Evolutionary conservation across 2,888 invertebrate species (phyloP).

Genomic region (Endomychus coccineus): DNA sequence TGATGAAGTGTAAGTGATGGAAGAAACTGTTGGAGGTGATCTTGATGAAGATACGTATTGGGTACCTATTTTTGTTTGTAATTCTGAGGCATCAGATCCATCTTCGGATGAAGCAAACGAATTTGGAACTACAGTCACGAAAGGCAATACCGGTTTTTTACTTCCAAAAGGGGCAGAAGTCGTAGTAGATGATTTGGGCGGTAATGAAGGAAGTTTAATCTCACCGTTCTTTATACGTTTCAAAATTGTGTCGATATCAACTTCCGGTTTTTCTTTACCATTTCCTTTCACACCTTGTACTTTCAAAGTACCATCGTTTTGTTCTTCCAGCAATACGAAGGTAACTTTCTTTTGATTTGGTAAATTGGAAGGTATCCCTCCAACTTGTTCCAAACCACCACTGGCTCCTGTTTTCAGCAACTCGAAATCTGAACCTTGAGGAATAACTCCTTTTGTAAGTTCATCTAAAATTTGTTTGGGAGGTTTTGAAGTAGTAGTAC

Average conservation of each 20-base stretch:
- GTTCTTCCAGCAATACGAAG: conserved; percentile 79
- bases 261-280: conserved; percentile 60
- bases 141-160: conserved; percentile 11
- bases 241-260: conserved; percentile 72
- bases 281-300: conserved; percentile 79
- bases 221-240: conserved; percentile 76
- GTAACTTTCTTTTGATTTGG: conserved; percentile 73
- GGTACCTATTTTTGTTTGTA: conserved; percentile 33
- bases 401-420: conserved; percentile 68
- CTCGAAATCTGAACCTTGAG: conserved; percentile 73
- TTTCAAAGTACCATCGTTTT: conserved; percentile 76
- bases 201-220: conserved; percentile 65
- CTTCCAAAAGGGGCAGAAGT: conserved; percentile 19
- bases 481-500: conserved; percentile 52
- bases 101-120: conserved; percentile 32
- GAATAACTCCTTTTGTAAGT: conserved; percentile 69
- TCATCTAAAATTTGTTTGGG: conserved; percentile 66
- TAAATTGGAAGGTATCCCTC: conserved; percentile 52
- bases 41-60: conserved; percentile 35
- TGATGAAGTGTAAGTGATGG: conserved; percentile 42
- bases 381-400: conserved; percentile 65
- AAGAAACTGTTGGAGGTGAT: conserved; percentile 39
- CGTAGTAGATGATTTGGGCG: conserved; percentile 25
- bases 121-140: conserved; percentile 36
- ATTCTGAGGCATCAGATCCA: conserved; percentile 24